Conservation (phyloP, 2,888 invertebrate species). For the Coenonympha glycerion region DNA sequence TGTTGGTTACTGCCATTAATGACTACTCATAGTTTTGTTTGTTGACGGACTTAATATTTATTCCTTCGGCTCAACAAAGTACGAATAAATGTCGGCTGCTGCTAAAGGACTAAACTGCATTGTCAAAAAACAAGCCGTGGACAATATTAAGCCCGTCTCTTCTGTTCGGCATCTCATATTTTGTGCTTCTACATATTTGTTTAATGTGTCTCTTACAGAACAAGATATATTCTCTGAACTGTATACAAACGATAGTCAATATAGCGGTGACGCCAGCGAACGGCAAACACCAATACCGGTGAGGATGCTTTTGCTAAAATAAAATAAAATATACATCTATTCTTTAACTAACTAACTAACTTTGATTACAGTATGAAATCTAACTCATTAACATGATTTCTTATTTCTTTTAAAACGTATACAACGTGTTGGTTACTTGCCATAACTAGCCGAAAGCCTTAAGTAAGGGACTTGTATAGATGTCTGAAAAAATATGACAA, state of each 20-base stretch:
- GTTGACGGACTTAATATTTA: too few species aligned
- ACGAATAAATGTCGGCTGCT: too few species aligned
- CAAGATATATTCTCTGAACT: constrained; percentile 71
- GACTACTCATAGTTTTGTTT: too few species aligned
- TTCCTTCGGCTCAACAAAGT: too few species aligned
- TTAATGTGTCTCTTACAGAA: constrained; percentile 45
- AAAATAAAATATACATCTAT: not conserved
- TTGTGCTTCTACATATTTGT: not conserved
- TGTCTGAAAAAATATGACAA: too few species aligned
- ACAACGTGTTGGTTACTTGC: too few species aligned
- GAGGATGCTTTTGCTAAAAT: constrained; percentile 30
- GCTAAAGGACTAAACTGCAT: too few species aligned
- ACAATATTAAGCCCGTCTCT: not conserved
- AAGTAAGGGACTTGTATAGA: too few species aligned
- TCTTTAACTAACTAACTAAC: not conserved
- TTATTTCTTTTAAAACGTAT: too few species aligned
- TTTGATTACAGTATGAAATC: not conserved
- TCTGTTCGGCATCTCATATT: not conserved
- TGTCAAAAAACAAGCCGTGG: not conserved
- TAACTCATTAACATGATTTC: not conserved
- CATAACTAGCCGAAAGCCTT: too few species aligned
- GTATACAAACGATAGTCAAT: constrained; percentile 58
- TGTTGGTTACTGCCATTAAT: too few species aligned
- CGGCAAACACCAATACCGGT: constrained; percentile 73
- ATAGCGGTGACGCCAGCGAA: constrained; percentile 67